Percentiles rank a stretch among this genome's conserved stretches.
Evolutionary conservation across 2,113 vertebrate species (phyloP).

Genomic region (Monarcha castaneiventris): DNA sequence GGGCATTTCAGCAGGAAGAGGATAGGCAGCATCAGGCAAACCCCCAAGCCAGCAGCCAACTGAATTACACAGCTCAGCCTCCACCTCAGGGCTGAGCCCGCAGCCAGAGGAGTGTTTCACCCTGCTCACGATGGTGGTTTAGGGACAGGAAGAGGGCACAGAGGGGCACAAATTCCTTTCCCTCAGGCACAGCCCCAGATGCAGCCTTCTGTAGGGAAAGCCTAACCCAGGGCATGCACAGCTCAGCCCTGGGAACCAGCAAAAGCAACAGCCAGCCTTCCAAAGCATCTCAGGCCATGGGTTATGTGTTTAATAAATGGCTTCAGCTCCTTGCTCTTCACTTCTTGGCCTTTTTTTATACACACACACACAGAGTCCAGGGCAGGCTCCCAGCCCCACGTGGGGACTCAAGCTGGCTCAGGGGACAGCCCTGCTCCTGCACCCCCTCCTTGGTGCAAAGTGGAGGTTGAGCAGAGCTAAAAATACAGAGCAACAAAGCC

Average conservation of each 20-base stretch:
- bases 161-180: too few relatives aligned
- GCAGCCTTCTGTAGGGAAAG: background rate
- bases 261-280: background rate
- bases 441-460: background rate
- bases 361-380: accelerated
- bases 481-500: accelerated
- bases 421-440: background rate
- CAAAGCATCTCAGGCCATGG: background rate
- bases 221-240: accelerated
- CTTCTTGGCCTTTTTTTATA: background rate
- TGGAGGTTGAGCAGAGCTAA: accelerated
- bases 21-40: background rate
- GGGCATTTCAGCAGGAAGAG: background rate
- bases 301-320: background rate
- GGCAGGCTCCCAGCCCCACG: background rate
- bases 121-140: accelerated
- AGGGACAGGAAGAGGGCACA: background rate
- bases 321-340: background rate
- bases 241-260: background rate
- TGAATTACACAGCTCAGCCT: too few relatives aligned
- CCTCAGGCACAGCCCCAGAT: too few relatives aligned
- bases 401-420: too few relatives aligned
- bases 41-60: accelerated
- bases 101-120: background rate
- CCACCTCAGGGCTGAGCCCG: accelerated